Evolutionary conservation across 2,888 invertebrate species (phyloP), one percentile per base, ranked within the genome.

Genomic region (Dastarcus helophoroides): DNA sequence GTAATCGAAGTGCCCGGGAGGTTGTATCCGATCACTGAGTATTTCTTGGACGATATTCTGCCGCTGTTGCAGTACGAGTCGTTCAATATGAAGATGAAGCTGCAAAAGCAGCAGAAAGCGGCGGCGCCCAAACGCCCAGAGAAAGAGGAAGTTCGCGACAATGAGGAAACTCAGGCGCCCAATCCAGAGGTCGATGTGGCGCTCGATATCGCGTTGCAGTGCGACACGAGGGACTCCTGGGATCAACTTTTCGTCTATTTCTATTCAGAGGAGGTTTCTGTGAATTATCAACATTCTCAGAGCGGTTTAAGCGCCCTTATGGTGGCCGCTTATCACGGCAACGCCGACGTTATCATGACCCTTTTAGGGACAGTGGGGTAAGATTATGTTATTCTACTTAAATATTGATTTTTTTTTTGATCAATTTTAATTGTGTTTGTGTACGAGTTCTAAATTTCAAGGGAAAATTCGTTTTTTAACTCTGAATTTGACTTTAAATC

Each of bases 11-110:
- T 90, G 32, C 80, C 84, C 19, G 90, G 89, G 0, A 72, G 79
- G 16, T 59, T 76, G 26, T 79, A 69, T 59, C 74, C 78, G 2
- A 88, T 91, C 0, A 73, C 79, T 39, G 71, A 78, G 12, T 78
- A 69, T 52, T 86, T 76, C 51, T 60, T 93, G 13, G 91, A 91
- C 52, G 84, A 91, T 46, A 68, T 90, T 16, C 64, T 93, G 5
- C 64, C 67, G 44, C 53, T 70, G 22, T 69, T 73, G 0, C 63
- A 68, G 41, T 76, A 76, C 52, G 62, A 53, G 46, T 68, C 66
- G n/a, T n/a, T n/a, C n/a, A n/a, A n/a, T n/a, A 10, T 29, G 11
- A 14, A 19, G 13, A 9, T 11, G 17, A 6, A 15, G 23, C 21
- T 24, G n/a, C 8, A 17, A 14, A 22, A 12, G 26, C 14, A 22